These are phyloP conservation scores for Epinotia bilunana DNA, from an alignment of 2,888 invertebrate species.

Conservation along the genomic window DNA sequence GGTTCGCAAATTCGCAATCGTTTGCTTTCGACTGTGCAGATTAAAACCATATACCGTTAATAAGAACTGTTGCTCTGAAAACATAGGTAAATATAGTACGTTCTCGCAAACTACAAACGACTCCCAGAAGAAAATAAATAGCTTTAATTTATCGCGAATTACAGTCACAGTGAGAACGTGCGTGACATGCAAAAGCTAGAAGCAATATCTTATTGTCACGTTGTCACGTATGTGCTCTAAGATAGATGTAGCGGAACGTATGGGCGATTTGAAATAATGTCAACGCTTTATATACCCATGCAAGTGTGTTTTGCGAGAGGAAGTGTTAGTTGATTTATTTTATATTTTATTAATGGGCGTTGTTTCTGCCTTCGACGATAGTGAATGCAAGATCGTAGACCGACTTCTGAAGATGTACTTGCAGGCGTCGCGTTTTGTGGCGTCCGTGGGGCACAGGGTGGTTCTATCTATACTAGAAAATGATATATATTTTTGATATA, in stretches of 20 bases:
- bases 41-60: neutral
- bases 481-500: too few relatives aligned
- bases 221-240: conserved; percentile 21
- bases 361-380: too few relatives aligned
- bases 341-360: too few relatives aligned
- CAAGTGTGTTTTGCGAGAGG: too few relatives aligned
- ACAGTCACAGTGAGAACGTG: neutral
- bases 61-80: neutral
- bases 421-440: too few relatives aligned
- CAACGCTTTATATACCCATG: neutral
- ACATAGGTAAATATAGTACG: neutral
- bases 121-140: conserved; percentile 1
- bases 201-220: conserved; percentile 33
- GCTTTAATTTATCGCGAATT: neutral
- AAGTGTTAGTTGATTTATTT: too few relatives aligned
- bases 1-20: neutral
- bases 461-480: too few relatives aligned
- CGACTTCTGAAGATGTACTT: too few relatives aligned
- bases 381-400: too few relatives aligned
- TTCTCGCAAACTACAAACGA: too few relatives aligned
- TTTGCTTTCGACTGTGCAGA: neutral
- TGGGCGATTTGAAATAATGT: neutral
- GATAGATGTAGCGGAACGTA: conserved; percentile 16
- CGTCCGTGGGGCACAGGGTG: too few relatives aligned
- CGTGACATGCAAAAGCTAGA: conserved; percentile 7